Base-by-base conservation (phyloP, 2,113 vertebrate species). In the Lepisosteus osseus region DNA sequence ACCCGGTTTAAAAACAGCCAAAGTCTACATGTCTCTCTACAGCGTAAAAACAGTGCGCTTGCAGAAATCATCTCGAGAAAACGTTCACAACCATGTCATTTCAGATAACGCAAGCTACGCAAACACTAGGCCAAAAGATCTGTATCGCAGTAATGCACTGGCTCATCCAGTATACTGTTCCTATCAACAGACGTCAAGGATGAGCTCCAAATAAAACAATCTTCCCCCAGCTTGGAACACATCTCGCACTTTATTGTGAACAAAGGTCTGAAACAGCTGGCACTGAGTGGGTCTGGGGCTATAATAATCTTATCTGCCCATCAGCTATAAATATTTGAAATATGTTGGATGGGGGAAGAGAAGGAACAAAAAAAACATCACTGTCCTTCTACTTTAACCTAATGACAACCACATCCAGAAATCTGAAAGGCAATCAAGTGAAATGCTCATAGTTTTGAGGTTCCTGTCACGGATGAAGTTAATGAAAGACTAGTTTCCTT, bases 231-330 rank as follows among this genome's bases (percentile, higher is more conserved):
- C 81, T 80, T 85, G 86, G 84, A 87, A 87, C 71, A 65, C 84
- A 86, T 86, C 85, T 84, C 75, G 69, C 77, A 73, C 84, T 92
- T 93, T 93, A 93, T 93, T 87, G 82, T 82, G 91, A 89, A 85
- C 90, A 93, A 92, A 92, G 90, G 90, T 91, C 90, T 83, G 76
- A 77, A 82, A 83, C 88, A 87, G 88, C 88, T 91, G 91, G 90
- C 87, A 91, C 86, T 85, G 77, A 86, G 82, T 86, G 62, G 85
- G 83, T 86, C 81, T 82, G 51, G 61, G 55, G 73, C 79, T 78
- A 75, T 70, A 85, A 84, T 86, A 86, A 91, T 91, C 90, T 93
- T 90, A 93, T 93, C 91, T 89, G 63, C 2, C 83, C 84, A 92
- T 91, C 90, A 87, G 86, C 85, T 81, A 88, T 91, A 91, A 93